Evolutionary conservation across 2,797 vertebrate species (phyloP).

Genomic region (Poeciliopsis turneri): DNA sequence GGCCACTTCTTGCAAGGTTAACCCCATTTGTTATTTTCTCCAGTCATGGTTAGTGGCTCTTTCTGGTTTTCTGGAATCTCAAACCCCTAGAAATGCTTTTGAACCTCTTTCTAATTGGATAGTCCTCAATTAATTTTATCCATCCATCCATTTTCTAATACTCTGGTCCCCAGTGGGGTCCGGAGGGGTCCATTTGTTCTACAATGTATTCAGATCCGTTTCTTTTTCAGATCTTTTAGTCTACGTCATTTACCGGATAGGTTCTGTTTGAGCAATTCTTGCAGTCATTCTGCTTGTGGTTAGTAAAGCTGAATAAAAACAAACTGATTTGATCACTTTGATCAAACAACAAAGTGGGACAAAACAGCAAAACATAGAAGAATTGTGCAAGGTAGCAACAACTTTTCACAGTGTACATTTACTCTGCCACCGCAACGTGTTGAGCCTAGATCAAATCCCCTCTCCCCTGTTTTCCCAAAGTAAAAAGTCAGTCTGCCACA

Average conservation of each 20-base stretch:
- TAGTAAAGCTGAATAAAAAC: not conserved
- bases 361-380: not conserved
- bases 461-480: not conserved
- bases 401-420: not conserved
- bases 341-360: not conserved
- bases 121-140: not conserved
- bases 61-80: not conserved
- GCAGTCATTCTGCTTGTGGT: not conserved
- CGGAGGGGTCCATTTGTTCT: not conserved
- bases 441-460: constrained; percentile 7
- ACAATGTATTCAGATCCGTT: not conserved
- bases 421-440: not conserved
- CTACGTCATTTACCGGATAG: not conserved
- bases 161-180: no score
- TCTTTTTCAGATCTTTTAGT: not conserved
- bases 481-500: constrained; percentile 1
- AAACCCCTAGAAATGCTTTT: not conserved
- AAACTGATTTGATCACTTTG: not conserved
- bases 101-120: not conserved
- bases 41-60: not conserved
- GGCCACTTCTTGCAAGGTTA: not conserved
- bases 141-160: no score
- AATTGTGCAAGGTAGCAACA: not conserved
- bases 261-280: not conserved
- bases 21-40: not conserved